phyloP scores from a whole-genome alignment of 64 coral and sea anemone species.

The Anthopleura sola region DNA sequence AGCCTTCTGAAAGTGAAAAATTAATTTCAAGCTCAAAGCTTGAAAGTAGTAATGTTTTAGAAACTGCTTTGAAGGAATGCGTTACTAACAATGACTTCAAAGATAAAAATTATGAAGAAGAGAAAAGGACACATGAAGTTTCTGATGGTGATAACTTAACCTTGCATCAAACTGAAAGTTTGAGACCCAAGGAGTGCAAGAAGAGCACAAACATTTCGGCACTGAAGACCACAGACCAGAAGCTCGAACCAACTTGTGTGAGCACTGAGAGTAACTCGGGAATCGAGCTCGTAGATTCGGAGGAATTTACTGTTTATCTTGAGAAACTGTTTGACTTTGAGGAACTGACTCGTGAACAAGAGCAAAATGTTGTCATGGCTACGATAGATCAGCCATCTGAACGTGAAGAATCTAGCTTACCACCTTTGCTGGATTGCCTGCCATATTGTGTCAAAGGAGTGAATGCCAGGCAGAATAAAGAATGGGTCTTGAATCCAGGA shows the following conservation, averaged over 20 bases:
- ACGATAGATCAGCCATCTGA: constrained; percentile 13
- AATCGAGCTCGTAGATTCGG: constrained; percentile 54
- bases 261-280: not conserved
- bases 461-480: constrained; percentile 41
- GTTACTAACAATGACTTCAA: no score
- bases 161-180: no score
- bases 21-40: not conserved
- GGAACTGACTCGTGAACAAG: constrained; percentile 63
- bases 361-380: constrained; percentile 46
- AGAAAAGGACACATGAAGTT: not conserved
- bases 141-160: no score
- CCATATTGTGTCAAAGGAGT: constrained; percentile 65
- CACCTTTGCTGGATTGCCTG: constrained; percentile 50
- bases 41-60: not conserved
- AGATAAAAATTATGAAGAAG: not conserved
- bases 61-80: not conserved
- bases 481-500: constrained; percentile 60
- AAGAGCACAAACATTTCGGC: not conserved
- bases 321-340: constrained; percentile 81
- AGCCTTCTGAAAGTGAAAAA: not conserved
- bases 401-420: constrained; percentile 32
- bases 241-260: not conserved
- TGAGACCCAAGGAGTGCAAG: not conserved
- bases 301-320: constrained; percentile 58
- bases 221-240: not conserved